phyloP scores from a whole-genome alignment of 2,888 invertebrate species.

The Elysia crispata region DNA sequence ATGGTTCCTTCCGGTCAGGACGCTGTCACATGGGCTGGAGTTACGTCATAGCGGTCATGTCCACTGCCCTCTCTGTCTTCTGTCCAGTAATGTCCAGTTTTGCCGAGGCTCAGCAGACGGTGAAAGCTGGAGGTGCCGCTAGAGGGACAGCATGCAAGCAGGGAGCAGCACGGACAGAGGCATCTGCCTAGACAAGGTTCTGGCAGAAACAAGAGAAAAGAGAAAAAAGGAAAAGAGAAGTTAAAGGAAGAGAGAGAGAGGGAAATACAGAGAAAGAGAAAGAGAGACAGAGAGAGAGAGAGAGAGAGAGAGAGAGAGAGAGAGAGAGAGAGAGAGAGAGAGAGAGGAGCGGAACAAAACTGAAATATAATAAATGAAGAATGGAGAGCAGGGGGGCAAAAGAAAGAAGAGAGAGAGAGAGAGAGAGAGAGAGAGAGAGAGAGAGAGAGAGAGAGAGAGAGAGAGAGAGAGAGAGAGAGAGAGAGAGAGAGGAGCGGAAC shows the following conservation, averaged over 20 bases:
- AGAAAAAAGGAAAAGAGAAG: background rate
- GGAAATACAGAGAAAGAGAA: no score
- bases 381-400: background rate
- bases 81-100: slow-evolving; percentile 75
- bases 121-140: background rate
- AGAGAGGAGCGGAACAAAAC: no score
- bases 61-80: slow-evolving; percentile 76
- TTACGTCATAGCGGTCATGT: slow-evolving; percentile 77
- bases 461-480: no score
- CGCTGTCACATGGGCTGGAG: slow-evolving; percentile 77
- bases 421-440: slow-evolving; percentile 34
- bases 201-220: slow-evolving; percentile 10
- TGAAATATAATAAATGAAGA: no score
- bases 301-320: no score
- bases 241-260: no score
- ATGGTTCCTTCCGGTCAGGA: slow-evolving; percentile 68
- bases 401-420: slow-evolving; percentile 4
- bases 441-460: slow-evolving; percentile 26
- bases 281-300: no score
- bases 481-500: no score
- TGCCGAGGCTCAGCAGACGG: slow-evolving; percentile 51
- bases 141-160: background rate
- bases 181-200: background rate
- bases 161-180: no score
- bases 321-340: background rate